Conservation (phyloP, 2,888 invertebrate species). For the Netelia melanura region DNA sequence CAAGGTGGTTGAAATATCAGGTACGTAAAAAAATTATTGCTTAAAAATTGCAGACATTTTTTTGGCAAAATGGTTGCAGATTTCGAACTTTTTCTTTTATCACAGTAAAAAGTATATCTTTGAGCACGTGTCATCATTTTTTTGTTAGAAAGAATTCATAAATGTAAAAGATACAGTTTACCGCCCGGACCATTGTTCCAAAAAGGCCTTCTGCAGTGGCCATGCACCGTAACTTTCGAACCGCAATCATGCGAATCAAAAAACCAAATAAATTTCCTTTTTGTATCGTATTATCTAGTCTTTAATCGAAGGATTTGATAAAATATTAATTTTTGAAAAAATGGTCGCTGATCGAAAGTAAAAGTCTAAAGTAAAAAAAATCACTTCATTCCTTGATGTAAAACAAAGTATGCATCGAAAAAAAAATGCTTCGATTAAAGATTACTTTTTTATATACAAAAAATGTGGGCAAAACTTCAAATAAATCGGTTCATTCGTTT, state of each 20-base stretch:
- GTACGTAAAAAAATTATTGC: neutral
- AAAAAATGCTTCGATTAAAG: neutral
- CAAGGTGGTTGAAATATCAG: neutral
- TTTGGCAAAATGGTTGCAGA: neutral
- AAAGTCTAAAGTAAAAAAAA: constrained; percentile 17
- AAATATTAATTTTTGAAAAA: constrained; percentile 55
- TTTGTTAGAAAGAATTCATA: no score
- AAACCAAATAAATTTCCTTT: constrained; percentile 29
- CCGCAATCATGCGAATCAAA: constrained; percentile 16
- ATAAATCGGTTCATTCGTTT: neutral
- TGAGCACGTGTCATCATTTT: no score
- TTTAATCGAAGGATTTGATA: constrained; percentile 52
- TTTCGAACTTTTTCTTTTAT: neutral
- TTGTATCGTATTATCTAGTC: constrained; percentile 43
- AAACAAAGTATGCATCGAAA: neutral
- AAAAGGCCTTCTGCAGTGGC: constrained; percentile 30
- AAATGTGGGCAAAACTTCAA: neutral
- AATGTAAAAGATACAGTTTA: constrained; percentile 13
- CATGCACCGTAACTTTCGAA: constrained; percentile 20
- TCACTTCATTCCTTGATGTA: constrained; percentile 27
- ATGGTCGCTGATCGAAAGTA: constrained; percentile 39
- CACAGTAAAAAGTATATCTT: no score
- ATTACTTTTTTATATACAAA: neutral
- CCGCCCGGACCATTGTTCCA: constrained; percentile 18
- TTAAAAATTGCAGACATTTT: neutral